phyloP scores from a whole-genome alignment of 35 echinoderm and acorn worm genomes.

The Anneissia japonica region DNA sequence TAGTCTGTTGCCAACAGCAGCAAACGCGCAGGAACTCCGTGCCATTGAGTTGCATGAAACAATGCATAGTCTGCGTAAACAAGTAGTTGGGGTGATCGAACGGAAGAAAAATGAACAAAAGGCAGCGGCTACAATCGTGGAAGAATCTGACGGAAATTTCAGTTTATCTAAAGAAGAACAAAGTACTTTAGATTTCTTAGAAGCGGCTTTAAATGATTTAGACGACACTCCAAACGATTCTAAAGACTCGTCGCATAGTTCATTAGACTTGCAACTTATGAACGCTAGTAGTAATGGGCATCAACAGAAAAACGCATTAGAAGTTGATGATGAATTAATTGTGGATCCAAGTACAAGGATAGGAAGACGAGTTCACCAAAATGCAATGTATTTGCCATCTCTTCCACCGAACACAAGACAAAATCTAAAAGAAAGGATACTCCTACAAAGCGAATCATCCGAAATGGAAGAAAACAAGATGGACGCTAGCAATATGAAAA shows the following conservation, averaged over 20 bases:
- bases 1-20: conserved; percentile 55
- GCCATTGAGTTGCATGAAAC: conserved; percentile 76
- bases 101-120: conserved; percentile 37
- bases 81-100: conserved; percentile 47
- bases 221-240: neutral
- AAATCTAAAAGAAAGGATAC: neutral
- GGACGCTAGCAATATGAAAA: neutral
- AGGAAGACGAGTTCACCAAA: neutral
- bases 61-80: conserved; percentile 47
- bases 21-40: conserved; percentile 67
- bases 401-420: neutral
- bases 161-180: neutral
- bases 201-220: neutral
- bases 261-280: neutral
- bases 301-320: neutral
- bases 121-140: neutral
- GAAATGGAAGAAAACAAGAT: neutral
- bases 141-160: neutral
- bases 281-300: too few species aligned
- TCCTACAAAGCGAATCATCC: neutral
- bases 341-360: neutral
- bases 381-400: neutral
- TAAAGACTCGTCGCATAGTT: neutral
- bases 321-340: neutral
- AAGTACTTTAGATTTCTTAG: neutral